Conservation (phyloP, 2,888 invertebrate genomes). For the Yponomeuta cagnagella region DNA sequence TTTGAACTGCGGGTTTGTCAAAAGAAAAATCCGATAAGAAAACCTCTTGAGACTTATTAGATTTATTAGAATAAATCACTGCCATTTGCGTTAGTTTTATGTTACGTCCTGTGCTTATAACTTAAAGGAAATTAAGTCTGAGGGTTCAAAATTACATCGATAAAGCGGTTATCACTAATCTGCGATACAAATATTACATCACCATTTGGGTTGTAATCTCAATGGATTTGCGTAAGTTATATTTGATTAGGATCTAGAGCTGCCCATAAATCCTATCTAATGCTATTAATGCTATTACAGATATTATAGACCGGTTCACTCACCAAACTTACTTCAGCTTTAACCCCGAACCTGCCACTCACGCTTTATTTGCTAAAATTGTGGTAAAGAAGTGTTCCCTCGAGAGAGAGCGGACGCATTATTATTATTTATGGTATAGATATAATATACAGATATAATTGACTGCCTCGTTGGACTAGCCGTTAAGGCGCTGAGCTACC, state of each 20-base stretch:
- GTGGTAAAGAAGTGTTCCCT: too few relatives aligned
- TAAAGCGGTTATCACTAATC: constrained; percentile 3
- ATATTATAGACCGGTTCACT: background rate
- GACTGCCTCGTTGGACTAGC: too few relatives aligned
- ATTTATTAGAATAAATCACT: background rate
- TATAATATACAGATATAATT: too few relatives aligned
- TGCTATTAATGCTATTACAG: background rate
- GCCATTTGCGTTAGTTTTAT: too few relatives aligned
- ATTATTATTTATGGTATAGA: too few relatives aligned
- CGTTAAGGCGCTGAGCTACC: too few relatives aligned
- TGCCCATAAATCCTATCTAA: constrained; percentile 27
- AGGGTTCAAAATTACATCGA: background rate
- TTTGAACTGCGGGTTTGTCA: background rate
- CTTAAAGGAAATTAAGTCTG: background rate
- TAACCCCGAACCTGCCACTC: background rate
- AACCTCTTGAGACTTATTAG: background rate
- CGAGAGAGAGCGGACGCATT: too few relatives aligned
- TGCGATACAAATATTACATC: background rate
- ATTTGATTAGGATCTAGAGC: constrained; percentile 61
- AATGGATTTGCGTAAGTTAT: constrained; percentile 37
- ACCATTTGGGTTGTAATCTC: background rate
- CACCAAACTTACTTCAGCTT: background rate
- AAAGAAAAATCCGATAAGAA: background rate
- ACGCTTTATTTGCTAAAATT: background rate
- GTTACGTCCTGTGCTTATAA: too few relatives aligned